phyloP scores from a whole-genome alignment of 2,797 vertebrate genomes.

The Amphiprion clarkii region DNA sequence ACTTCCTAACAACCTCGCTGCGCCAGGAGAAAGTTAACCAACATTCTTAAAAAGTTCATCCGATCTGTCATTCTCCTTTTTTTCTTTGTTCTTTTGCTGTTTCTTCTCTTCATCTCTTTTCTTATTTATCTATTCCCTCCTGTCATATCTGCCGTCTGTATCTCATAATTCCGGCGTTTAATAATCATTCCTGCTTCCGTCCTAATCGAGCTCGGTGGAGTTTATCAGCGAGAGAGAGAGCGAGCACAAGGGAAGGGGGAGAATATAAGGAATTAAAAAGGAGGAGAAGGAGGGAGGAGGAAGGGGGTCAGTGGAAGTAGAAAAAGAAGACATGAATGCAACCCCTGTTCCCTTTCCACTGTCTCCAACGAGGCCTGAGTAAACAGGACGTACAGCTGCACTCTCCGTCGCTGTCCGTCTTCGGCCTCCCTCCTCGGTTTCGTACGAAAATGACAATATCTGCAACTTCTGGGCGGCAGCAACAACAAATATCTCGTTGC shows the following conservation, averaged over 20 bases:
- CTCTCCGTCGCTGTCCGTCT: constrained; percentile 46
- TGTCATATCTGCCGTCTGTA: constrained; percentile 11
- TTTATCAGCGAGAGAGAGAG: constrained; percentile 51
- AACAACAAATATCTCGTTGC: constrained; percentile 28
- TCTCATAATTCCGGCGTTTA: constrained; percentile 27
- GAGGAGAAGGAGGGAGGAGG: constrained; percentile 52
- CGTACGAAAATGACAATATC: constrained; percentile 37
- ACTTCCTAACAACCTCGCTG: constrained; percentile 61
- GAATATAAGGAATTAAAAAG: constrained; percentile 54
- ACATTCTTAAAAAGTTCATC: constrained; percentile 49
- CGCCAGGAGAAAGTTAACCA: constrained; percentile 49
- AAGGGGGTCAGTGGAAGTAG: constrained; percentile 74
- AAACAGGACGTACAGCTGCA: constrained; percentile 94
- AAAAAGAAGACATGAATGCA: constrained; percentile 86
- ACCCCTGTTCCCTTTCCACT: constrained; percentile 91
- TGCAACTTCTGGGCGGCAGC: no score
- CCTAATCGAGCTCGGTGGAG: constrained; percentile 43
- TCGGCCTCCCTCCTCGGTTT: constrained; percentile 35
- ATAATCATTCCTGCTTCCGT: constrained; percentile 20
- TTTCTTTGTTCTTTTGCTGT: background rate
- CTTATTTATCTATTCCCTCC: constrained; percentile 24
- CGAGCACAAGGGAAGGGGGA: constrained; percentile 37
- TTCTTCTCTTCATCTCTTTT: constrained; percentile 3
- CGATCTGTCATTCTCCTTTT: constrained; percentile 18
- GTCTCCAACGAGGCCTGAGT: constrained; percentile 91